Base-by-base conservation (phyloP, 2,797 vertebrate genomes). In the Pogoniulus pusillus region DNA sequence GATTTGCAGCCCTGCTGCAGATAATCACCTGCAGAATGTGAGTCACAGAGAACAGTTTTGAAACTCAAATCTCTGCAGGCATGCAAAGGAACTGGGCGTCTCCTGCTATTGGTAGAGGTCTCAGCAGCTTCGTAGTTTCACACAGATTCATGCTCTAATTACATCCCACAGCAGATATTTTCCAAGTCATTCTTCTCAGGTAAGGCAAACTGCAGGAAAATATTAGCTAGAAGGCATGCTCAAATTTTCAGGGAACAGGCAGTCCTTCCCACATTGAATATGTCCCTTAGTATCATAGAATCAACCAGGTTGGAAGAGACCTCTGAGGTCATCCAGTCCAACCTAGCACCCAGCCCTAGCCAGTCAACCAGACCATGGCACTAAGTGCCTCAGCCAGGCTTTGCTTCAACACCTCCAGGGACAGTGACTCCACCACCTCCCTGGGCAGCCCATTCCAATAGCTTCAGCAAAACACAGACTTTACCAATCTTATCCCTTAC, bases 161-260 rank as follows among this genome's bases (percentile, higher is more conserved):
- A 80, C 71, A 39, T 83, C 74, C 82, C 84, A 89, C 87, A 79
- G 73, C 64, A 86, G 51, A 72, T 83, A 53, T 91, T 90, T 91
- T 94, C 71, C 66, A 79, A 84, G 74, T 90, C 70, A 76, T 93
- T 88, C 53, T 66, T 91, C 82, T 93, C 84, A 86, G 83, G 72
- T 93, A 84, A 95, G 53, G n/a, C 55, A 88, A 81, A 75, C 30
- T 84, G 63, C 41, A 79, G 34, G 62, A 93, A 87, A 93, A 86
- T 90, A 85, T 60, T 69, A 88, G 72, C 73, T 77, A 65, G 70
- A 85, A 90, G 54, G 55, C 34, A 82, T 68, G 22, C 10, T 87
- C 55, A 34, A 37, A 37, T 93, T 93, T 90, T 91, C 58, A 88
- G 71, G 65, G 62, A 91, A 65, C 6, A 85, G 24, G 27, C 6